Conservation (phyloP, 2,888 invertebrate genomes). For the Empis stercorea region DNA sequence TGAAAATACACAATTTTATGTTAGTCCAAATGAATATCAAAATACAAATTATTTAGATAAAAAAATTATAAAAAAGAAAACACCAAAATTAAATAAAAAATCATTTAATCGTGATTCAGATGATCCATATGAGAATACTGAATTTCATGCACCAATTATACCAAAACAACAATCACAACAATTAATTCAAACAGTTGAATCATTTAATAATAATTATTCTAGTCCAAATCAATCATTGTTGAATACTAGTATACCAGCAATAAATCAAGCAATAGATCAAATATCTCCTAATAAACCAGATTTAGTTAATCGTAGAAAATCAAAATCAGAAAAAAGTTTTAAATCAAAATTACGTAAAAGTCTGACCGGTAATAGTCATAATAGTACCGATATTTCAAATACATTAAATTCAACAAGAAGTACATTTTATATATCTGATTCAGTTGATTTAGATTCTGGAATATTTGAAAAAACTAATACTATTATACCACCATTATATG, state of each 20-base stretch:
- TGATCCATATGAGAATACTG: conserved; percentile 25
- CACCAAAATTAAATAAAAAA: conserved; percentile 10
- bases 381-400: conserved; percentile 30
- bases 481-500: conserved; percentile 6
- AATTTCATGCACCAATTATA: conserved; percentile 20
- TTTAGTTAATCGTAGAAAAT: conserved; percentile 30
- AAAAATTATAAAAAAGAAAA: conserved; percentile 7
- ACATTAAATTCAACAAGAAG: conserved; percentile 48
- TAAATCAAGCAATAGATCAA: conserved; percentile 4
- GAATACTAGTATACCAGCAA: conserved; percentile 12
- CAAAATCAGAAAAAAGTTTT: conserved; percentile 40
- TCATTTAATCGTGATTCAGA: conserved; percentile 4
- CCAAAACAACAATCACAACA: background rate
- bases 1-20: conserved; percentile 29
- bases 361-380: conserved; percentile 28
- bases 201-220: background rate
- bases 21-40: conserved; percentile 17
- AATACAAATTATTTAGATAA: conserved; percentile 11
- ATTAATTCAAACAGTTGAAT: background rate
- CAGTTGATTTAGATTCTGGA: conserved; percentile 49
- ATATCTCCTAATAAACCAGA: conserved; percentile 9
- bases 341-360: conserved; percentile 48
- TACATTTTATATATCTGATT: conserved; percentile 57
- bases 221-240: conserved; percentile 27
- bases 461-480: conserved; percentile 35